These are phyloP conservation scores for Sarcoramphus papa DNA, from an alignment of 2,797 vertebrate species.

Conservation along the genomic window DNA sequence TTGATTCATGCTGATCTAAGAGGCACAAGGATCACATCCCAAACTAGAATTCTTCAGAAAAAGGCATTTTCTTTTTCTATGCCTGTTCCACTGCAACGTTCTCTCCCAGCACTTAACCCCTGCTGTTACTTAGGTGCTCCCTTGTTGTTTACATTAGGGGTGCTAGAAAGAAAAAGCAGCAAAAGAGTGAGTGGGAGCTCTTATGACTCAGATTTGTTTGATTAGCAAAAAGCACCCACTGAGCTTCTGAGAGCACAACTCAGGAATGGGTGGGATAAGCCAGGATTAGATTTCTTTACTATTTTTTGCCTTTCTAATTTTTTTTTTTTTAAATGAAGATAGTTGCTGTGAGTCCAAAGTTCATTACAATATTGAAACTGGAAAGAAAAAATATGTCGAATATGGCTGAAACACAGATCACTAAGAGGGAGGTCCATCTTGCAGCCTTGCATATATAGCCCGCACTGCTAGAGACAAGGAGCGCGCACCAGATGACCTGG, in stretches of 20 bases:
- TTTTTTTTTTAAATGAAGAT: background rate
- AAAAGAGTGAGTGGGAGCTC: background rate
- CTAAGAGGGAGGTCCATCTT: background rate
- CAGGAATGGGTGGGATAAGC: background rate
- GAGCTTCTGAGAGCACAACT: background rate
- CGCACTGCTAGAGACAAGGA: background rate
- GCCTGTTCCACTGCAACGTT: background rate
- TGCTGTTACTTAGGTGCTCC: background rate
- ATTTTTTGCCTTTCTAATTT: background rate
- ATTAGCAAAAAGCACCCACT: background rate
- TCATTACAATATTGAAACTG: background rate
- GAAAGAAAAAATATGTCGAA: background rate
- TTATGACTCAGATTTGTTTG: background rate
- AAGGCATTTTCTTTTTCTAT: background rate
- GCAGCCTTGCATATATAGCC: background rate
- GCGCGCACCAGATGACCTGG: background rate
- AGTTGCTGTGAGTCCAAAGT: background rate
- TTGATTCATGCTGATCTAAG: background rate
- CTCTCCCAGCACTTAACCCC: background rate
- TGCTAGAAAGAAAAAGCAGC: background rate
- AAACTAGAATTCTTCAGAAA: background rate
- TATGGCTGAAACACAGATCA: background rate
- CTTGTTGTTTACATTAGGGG: background rate
- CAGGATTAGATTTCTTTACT: background rate
- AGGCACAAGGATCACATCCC: background rate